Evolutionary conservation across 2,113 vertebrate genomes (phyloP).

Genomic region (Halichoerus grypus): DNA sequence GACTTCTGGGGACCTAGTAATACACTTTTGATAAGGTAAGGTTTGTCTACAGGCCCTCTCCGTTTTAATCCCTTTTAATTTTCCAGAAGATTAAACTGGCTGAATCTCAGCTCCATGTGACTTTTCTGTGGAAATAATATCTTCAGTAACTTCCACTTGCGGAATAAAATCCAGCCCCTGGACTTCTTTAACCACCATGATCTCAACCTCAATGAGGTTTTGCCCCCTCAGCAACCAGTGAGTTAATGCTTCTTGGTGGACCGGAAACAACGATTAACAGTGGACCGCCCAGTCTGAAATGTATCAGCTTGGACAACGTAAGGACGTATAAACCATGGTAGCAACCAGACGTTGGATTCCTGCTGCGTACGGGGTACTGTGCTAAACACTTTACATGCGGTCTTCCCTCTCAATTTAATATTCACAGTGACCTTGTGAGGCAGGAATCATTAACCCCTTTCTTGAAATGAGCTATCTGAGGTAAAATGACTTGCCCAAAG

Average conservation of each 20-base stretch:
- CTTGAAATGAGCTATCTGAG: neutral
- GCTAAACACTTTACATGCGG: neutral
- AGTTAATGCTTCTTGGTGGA: neutral
- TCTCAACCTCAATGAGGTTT: neutral
- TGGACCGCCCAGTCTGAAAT: neutral
- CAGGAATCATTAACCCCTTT: neutral
- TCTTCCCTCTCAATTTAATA: neutral
- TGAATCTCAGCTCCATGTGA: neutral
- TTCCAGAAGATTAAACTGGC: conserved; percentile 21
- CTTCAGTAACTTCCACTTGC: neutral
- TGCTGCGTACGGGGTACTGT: neutral
- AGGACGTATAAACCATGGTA: neutral
- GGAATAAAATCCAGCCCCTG: conserved; percentile 20
- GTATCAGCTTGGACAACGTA: neutral
- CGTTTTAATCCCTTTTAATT: conserved; percentile 19
- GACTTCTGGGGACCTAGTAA: neutral
- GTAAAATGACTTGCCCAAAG: neutral
- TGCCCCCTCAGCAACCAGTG: no score
- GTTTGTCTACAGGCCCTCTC: neutral
- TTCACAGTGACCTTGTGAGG: neutral
- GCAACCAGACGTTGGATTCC: neutral
- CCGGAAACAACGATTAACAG: neutral
- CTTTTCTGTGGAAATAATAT: conserved; percentile 14
- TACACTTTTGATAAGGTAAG: neutral
- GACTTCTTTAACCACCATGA: neutral